These are phyloP conservation scores for Leptoclinus maculatus DNA, from an alignment of 2,797 vertebrate genomes.

Conservation along the genomic window DNA sequence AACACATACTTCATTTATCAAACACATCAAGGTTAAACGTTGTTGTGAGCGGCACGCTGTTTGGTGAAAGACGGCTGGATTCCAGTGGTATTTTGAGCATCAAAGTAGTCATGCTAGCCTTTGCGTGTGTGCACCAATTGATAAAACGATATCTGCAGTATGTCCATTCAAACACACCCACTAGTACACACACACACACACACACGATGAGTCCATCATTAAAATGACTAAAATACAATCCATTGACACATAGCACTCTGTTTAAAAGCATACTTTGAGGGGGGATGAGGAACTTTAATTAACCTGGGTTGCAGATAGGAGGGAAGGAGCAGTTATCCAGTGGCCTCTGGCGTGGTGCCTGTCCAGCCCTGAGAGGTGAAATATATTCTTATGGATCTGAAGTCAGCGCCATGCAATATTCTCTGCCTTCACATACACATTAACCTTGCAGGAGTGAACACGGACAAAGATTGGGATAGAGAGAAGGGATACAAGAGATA, in stretches of 20 bases:
- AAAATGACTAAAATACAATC: constrained; percentile 78
- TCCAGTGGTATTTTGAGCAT: constrained; percentile 19
- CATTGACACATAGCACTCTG: constrained; percentile 78
- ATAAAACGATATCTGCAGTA: constrained; percentile 46
- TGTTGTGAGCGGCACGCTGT: not conserved
- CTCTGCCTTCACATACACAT: constrained; percentile 64
- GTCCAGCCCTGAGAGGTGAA: constrained; percentile 70
- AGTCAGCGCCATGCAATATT: constrained; percentile 66
- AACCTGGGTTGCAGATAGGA: constrained; percentile 73
- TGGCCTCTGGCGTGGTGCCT: constrained; percentile 76
- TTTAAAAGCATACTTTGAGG: constrained; percentile 82
- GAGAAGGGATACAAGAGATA: constrained; percentile 37
- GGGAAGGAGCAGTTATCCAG: constrained; percentile 63
- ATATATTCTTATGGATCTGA: constrained; percentile 78
- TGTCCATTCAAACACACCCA: constrained; percentile 36
- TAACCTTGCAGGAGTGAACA: constrained; percentile 77
- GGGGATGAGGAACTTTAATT: constrained; percentile 79
- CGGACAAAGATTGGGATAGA: constrained; percentile 57
- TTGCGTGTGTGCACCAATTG: constrained; percentile 27
- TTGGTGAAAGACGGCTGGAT: constrained; percentile 9
- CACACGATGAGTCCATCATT: constrained; percentile 68
- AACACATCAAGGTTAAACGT: constrained; percentile 35
- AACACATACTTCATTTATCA: constrained; percentile 39
- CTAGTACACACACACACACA: constrained; percentile 11
- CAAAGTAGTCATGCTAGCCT: constrained; percentile 14